Conservation (phyloP, 1,140 invertebrate genomes). For the Chymomyza costata region DNA sequence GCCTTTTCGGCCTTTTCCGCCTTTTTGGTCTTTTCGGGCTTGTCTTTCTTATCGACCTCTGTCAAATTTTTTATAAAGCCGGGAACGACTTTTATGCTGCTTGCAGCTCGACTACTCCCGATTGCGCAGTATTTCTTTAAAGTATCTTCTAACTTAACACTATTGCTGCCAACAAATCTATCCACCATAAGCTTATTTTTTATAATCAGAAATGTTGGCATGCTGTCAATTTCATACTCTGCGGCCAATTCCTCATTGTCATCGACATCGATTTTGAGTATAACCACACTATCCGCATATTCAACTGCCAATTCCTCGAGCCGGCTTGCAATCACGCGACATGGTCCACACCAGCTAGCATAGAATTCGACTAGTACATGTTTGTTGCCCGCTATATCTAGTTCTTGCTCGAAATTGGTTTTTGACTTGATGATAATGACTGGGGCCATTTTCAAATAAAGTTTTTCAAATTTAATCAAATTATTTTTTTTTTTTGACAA, state of each 20-base stretch:
- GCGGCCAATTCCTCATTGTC: constrained; percentile 88
- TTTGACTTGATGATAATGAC: constrained; percentile 73
- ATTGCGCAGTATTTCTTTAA: constrained; percentile 77
- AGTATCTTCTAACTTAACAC: constrained; percentile 77
- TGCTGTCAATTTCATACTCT: constrained; percentile 87
- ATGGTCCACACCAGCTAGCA: constrained; percentile 90
- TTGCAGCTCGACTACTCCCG: background rate
- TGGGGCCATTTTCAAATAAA: no score
- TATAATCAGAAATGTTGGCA: constrained; percentile 96
- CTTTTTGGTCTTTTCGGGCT: constrained; percentile 3
- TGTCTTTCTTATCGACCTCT: background rate
- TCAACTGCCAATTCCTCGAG: constrained; percentile 81
- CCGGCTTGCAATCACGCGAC: constrained; percentile 91
- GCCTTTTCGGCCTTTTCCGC: background rate
- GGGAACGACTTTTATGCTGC: constrained; percentile 7
- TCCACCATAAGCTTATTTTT: constrained; percentile 85
- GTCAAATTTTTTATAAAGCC: background rate
- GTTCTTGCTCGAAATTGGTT: constrained; percentile 82
- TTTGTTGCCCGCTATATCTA: constrained; percentile 85
- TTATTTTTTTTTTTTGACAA: no score
- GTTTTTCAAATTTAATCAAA: no score
- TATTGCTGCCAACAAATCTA: constrained; percentile 87
- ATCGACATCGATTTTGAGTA: constrained; percentile 92
- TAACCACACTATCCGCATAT: constrained; percentile 72
- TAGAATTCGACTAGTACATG: constrained; percentile 89